Base-by-base conservation (phyloP, 1,140 invertebrate species). In the Coelopa frigida region DNA sequence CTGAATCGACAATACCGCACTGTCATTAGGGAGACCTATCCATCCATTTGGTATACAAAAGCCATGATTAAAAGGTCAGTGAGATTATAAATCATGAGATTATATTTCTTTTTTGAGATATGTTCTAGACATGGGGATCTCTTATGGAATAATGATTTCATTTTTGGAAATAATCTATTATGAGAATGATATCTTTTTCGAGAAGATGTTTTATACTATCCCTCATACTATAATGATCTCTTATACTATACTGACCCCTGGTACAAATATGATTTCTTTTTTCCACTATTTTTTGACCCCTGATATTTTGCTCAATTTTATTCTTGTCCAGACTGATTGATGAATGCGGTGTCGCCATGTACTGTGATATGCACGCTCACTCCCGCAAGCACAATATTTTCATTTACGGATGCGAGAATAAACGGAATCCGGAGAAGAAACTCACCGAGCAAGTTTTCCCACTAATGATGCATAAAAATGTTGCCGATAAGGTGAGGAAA, bases 301-400 rank as follows among this genome's bases (percentile, higher is more conserved):
- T 44, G 3, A 20, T 12, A 23, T 41, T 2, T 4, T 41, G 21
- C 18, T 3, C 24, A 15, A 32, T 14, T 48, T 26, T 11, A 8
- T 7, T 27, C 59, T 35, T n/a, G n/a, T n/a, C n/a, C 56, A 85
- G 87, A 72, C 73, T 92, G 57, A 81, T 91, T 64, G 89, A 93
- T 65, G 91, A 95, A 73, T 88, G 88, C 66, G 89, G 89, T 37
- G 89, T 94, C 18, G 83, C 88, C 47, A 84, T 96, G 73, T 96
- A 90, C 64, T 93, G 94, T 69, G 94, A 98, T 75, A 79, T 95
- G 53, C 94, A 98, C 71, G 92, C 91, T 29, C 94, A 97, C 73
- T 96, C 92, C 5, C 75, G 92, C 44, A 87, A 86, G 65, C 89
- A 94, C 69, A 97, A 97, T 70, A 83, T 96, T 56, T 98, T 98